Evolutionary conservation across 1,140 invertebrate genomes (phyloP), one percentile per base, ranked within the genome.

Genomic region (Rhyacophila brunnea): DNA sequence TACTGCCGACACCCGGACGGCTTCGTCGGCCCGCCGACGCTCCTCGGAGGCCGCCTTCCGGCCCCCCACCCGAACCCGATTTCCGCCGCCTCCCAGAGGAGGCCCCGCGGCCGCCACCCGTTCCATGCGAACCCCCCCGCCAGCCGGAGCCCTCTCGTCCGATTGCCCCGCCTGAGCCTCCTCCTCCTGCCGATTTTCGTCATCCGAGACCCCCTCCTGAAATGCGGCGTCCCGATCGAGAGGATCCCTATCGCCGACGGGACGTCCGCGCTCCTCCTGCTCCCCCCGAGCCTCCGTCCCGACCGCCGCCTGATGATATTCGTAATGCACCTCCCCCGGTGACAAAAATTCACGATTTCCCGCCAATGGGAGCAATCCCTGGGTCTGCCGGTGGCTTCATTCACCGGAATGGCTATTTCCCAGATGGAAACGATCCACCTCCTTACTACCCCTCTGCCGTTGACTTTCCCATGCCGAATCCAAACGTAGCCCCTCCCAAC

Each of bases 21-120:
- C 68, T 58, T 53, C 63, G 58, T 68, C 62, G 58, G 66, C 68
- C 40, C 46, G 46, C 56, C 58, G 32, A 34, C 42, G 43, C 6
- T 14, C 7, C 44, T 42, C 34, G 18, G 68, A 62, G 67, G 62
- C 66, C 67, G 57, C 67, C 70, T 49, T 70, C 70, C 68, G 70
- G 70, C 57, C 68, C 77, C 34, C 66, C 74, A 63, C 73, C 74
- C 57, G 74, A 75, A 66, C 71, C 74, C 52, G 73, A 74, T 64
- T 15, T 40, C 68, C 74, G 51, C 71, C 75, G 50, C 61, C 52
- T 46, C 74, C 62, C 71, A 71, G 49, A 74, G 71, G 50, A 72
- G 70, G 13, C 70, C 74, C 20, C 73, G 72, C 55, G 71, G 72
- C 0, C 72, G 74, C 38, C 66, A 72, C 32, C 69, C 70, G 1